Conservation (phyloP, 2,797 vertebrate species). For the Epinephelus awoara region DNA sequence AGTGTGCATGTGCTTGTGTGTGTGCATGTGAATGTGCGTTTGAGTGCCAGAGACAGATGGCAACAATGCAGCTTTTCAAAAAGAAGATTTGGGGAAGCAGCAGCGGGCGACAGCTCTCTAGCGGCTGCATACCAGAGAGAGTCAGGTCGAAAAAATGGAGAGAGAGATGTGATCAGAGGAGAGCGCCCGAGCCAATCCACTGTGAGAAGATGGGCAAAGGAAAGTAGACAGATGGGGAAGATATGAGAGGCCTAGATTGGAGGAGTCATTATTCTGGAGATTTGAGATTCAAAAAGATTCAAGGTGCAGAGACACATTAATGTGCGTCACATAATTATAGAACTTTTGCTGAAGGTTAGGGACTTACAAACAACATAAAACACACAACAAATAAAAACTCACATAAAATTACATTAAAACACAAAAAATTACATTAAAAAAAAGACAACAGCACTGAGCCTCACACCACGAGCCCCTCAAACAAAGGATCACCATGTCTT, state of each 20-base stretch:
- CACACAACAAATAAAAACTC: too few relatives aligned
- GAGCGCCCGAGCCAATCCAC: slow-evolving; percentile 43
- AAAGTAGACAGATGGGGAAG: slow-evolving; percentile 55
- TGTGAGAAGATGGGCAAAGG: slow-evolving; percentile 54
- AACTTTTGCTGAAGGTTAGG: too few relatives aligned
- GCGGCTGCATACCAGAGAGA: slow-evolving; percentile 44
- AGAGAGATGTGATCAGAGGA: slow-evolving; percentile 56
- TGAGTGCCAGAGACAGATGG: slow-evolving; percentile 55
- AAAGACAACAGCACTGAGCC: too few relatives aligned
- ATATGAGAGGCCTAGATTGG: slow-evolving; percentile 54
- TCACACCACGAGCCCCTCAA: too few relatives aligned
- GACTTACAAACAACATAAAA: too few relatives aligned
- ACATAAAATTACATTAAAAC: too few relatives aligned
- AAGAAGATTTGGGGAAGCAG: slow-evolving; percentile 53
- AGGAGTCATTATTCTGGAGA: slow-evolving; percentile 50
- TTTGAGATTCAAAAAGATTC: too few relatives aligned
- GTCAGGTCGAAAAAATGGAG: slow-evolving; percentile 41
- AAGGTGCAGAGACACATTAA: too few relatives aligned
- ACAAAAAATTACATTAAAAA: too few relatives aligned
- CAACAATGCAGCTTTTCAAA: slow-evolving; percentile 62
- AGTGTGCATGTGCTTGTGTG: slow-evolving; percentile 5
- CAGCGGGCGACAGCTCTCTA: slow-evolving; percentile 46
- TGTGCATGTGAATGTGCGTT: slow-evolving; percentile 21
- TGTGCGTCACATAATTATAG: too few relatives aligned
- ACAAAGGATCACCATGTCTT: too few relatives aligned